Evolutionary conservation across 2,888 invertebrate species (phyloP), one percentile per base, ranked within the genome.

Genomic region (Polia nebulosa): DNA sequence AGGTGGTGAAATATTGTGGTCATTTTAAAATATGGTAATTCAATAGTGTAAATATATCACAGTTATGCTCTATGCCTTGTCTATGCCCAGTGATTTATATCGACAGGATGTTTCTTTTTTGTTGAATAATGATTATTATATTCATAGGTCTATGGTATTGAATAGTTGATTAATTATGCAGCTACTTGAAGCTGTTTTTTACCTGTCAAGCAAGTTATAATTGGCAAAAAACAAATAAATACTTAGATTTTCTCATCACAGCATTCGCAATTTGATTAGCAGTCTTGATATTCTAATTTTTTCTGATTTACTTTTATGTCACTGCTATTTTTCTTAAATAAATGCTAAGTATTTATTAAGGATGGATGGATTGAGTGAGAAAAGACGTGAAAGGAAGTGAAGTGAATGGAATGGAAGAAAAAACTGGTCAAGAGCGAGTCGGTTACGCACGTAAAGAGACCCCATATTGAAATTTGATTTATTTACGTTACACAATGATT

Each of bases 11-110:
- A 81, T 81, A 77, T 57, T 17, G 47, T 55, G 41, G 15, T 62
- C 59, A 58, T 73, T 82, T 71, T 77, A 47, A 71, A 64, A 76
- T 73, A 78, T 78, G 72, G 63, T 64, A 76, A 76, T 68, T 53
- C 20, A 17, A 71, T 66, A n/a, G 60, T 64, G 66, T 67, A 49
- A 56, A 51, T 75, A 53, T 62, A 57, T 69, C 34, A 45, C 36
- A 17, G 13, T 22, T 41, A 41, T 41, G 9, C 8, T 41, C 17
- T 51, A 39, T 39, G 17, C 9, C 1, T 41, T 7, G 8, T 41
- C 17, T 51, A 39, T 39, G 17, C 9, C 1, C 9, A 17, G 20
- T 67, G 58, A 73, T 78, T 71, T 32, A 72, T 59, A 34, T n/a
- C 22, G 20, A 53, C 22, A 34, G 17, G 44, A 34, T 56, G 34